Evolutionary conservation across 2,888 invertebrate species (phyloP).

Genomic region (Eupsilia transversa): DNA sequence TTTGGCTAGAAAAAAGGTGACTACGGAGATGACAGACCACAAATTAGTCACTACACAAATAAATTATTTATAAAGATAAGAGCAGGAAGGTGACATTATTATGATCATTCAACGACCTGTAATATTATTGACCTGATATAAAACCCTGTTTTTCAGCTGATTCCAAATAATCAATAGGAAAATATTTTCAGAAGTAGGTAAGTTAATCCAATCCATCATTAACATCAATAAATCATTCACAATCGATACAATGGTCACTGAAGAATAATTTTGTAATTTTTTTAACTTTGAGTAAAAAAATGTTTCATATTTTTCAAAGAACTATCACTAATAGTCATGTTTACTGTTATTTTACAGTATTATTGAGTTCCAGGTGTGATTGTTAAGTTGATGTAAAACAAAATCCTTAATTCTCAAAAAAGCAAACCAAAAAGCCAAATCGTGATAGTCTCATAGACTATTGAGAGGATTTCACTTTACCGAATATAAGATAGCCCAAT

Average conservation of each 20-base stretch:
- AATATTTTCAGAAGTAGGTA: conserved; percentile 6
- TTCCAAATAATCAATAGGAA: conserved; percentile 1
- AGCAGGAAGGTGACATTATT: too few relatives aligned
- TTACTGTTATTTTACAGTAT: not conserved
- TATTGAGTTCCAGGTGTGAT: not conserved
- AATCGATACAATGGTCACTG: not conserved
- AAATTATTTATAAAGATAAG: not conserved
- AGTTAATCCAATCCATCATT: conserved; percentile 15
- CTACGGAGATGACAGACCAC: too few relatives aligned
- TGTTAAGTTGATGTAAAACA: not conserved
- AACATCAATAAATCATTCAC: conserved; percentile 20
- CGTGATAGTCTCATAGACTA: not conserved
- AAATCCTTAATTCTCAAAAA: not conserved
- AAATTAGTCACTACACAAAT: too few relatives aligned
- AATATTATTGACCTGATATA: not conserved
- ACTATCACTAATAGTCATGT: not conserved
- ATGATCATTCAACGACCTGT: too few relatives aligned
- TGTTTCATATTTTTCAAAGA: not conserved
- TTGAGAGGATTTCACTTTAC: not conserved
- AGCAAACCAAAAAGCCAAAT: not conserved
- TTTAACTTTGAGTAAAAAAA: too few relatives aligned
- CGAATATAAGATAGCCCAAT: not conserved
- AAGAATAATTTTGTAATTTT: not conserved
- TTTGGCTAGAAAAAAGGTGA: not conserved
- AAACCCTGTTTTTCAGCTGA: not conserved